Percentiles rank a stretch among this genome's conserved stretches.
Evolutionary conservation across 2,797 vertebrate genomes (phyloP).

Genomic region (Cossypha heuglini): DNA sequence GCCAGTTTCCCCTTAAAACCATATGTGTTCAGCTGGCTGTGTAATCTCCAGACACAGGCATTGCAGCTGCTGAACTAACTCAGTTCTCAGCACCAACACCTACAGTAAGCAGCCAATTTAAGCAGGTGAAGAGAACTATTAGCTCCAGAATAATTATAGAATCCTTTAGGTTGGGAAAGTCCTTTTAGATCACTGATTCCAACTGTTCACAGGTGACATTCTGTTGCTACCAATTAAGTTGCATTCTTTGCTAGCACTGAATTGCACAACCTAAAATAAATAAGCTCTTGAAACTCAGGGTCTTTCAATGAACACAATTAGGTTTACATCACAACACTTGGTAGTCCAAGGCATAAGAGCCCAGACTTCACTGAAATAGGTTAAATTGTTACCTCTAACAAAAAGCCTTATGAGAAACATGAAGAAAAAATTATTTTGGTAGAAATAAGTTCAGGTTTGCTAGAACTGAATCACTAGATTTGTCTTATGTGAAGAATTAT

Average conservation of each 20-base stretch:
- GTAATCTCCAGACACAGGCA: neutral
- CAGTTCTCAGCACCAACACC: neutral
- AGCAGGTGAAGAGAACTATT: neutral
- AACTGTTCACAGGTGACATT: neutral
- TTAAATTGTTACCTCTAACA: neutral
- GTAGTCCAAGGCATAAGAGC: neutral
- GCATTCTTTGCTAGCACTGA: neutral
- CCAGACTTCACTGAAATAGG: neutral
- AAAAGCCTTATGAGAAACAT: neutral
- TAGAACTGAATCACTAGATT: neutral
- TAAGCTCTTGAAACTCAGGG: neutral
- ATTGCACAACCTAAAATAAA: neutral
- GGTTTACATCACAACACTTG: neutral
- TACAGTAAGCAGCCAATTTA: neutral
- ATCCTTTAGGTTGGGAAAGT: neutral
- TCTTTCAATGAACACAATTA: neutral
- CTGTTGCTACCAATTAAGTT: neutral
- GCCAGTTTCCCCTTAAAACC: neutral
- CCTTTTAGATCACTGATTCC: neutral
- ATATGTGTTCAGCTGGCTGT: neutral
- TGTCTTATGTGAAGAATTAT: neutral
- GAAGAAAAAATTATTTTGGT: neutral
- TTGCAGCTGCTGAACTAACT: neutral
- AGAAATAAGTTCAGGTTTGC: neutral
- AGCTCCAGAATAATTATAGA: neutral